Percentiles rank a stretch among this genome's conserved stretches.
phyloP scores from a whole-genome alignment of 2,888 invertebrate genomes.

The Chrysolina haemoptera region DNA sequence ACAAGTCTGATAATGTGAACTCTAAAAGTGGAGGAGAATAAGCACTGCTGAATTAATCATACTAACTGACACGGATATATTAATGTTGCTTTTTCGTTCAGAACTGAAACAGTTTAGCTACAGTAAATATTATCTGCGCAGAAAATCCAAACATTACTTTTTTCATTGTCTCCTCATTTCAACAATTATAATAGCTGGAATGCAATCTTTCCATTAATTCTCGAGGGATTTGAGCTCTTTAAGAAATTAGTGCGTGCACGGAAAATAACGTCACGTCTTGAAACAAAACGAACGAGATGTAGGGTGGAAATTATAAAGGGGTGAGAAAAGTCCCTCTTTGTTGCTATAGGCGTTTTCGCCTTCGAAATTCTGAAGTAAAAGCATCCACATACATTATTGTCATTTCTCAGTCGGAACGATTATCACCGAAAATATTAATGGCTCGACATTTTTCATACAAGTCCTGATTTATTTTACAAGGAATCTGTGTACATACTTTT shows the following conservation, averaged over 20 bases:
- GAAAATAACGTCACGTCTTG: slow-evolving; percentile 64
- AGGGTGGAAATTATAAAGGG: slow-evolving; percentile 58
- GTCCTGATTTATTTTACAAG: slow-evolving; percentile 68
- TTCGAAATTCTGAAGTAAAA: slow-evolving; percentile 59
- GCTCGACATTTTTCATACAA: slow-evolving; percentile 68
- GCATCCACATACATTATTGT: slow-evolving; percentile 70
- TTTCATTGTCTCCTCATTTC: slow-evolving; percentile 47
- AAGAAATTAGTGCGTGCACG: slow-evolving; percentile 68
- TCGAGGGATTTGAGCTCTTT: slow-evolving; percentile 64
- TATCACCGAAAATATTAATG: slow-evolving; percentile 71
- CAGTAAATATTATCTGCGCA: slow-evolving; percentile 4
- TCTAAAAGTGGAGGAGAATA: no score
- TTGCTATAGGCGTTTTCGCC: slow-evolving; percentile 59
- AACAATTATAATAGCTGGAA: slow-evolving; percentile 55
- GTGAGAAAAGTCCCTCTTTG: slow-evolving; percentile 60
- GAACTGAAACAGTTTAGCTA: neutral
- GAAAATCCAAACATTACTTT: neutral
- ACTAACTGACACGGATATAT: neutral
- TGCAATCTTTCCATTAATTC: slow-evolving; percentile 64
- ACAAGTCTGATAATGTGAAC: no score
- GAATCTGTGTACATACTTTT: slow-evolving; percentile 66
- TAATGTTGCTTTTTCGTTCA: neutral
- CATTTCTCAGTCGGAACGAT: slow-evolving; percentile 69
- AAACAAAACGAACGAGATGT: slow-evolving; percentile 68
- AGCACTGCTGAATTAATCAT: no score